Percentiles rank a stretch among this genome's conserved stretches.
These are phyloP conservation scores for Drosophila biarmipes DNA, from an alignment of 1,140 invertebrate species.

Conservation along the genomic window DNA sequence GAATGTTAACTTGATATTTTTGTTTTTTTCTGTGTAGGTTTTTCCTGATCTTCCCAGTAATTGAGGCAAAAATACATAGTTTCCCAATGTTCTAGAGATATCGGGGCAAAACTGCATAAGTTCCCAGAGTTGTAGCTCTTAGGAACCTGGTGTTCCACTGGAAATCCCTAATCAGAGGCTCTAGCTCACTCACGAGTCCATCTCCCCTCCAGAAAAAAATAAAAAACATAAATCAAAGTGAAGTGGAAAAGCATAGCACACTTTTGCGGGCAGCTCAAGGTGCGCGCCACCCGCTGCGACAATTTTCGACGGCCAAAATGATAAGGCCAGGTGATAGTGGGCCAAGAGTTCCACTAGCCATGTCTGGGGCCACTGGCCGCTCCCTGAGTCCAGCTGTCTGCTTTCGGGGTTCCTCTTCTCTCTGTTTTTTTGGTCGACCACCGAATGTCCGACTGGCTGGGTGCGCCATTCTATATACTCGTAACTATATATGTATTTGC, in stretches of 20 bases:
- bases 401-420: conserved; percentile 37
- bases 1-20: no score
- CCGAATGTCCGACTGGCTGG: conserved; percentile 44
- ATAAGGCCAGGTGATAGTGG: conserved; percentile 58
- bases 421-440: conserved; percentile 13
- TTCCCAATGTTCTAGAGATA: background rate
- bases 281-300: conserved; percentile 48
- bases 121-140: background rate
- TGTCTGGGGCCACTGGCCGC: conserved; percentile 24
- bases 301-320: conserved; percentile 53
- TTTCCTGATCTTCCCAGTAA: conserved; percentile 2
- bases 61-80: background rate
- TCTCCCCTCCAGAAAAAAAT: background rate
- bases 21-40: background rate
- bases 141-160: background rate
- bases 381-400: conserved; percentile 26
- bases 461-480: conserved; percentile 47
- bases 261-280: conserved; percentile 42
- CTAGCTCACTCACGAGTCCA: conserved; percentile 24
- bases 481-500: background rate
- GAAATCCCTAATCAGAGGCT: background rate
- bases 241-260: conserved; percentile 53
- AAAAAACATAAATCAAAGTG: conserved; percentile 3
- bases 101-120: background rate
- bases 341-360: conserved; percentile 20